Percentiles rank a stretch among this genome's conserved stretches.
Conservation (phyloP, 2,113 vertebrate species). For the Leptobrachium leishanense region DNA sequence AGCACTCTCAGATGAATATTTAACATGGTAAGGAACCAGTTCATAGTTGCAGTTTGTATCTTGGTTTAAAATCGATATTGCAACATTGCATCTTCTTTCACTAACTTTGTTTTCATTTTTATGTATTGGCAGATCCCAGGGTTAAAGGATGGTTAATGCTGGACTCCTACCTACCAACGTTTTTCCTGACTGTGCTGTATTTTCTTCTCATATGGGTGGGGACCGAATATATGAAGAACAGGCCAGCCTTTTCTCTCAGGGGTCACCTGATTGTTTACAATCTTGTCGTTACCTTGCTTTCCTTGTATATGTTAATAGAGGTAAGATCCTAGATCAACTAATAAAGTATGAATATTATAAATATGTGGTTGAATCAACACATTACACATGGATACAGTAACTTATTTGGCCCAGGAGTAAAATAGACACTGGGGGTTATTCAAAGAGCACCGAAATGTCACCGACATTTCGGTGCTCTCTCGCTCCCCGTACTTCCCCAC, state of each 20-base stretch:
- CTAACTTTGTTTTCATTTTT: neutral
- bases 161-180: slow-evolving; percentile 83
- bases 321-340: slow-evolving; percentile 59
- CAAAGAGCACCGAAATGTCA: too few species aligned
- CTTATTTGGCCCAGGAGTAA: too few species aligned
- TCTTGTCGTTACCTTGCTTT: slow-evolving; percentile 78
- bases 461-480: too few species aligned
- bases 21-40: slow-evolving; percentile 24
- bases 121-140: slow-evolving; percentile 71
- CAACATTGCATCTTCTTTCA: neutral
- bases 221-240: slow-evolving; percentile 77
- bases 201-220: slow-evolving; percentile 78
- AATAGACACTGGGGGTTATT: too few species aligned
- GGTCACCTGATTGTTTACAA: slow-evolving; percentile 78
- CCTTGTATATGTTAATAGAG: slow-evolving; percentile 82
- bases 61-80: neutral
- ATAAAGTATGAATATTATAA: too few species aligned
- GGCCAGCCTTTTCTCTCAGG: slow-evolving; percentile 76
- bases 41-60: neutral
- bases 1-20: slow-evolving; percentile 17
- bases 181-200: slow-evolving; percentile 74
- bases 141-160: slow-evolving; percentile 85
- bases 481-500: too few species aligned
- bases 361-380: too few species aligned
- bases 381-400: too few species aligned